Percentiles rank a stretch among this genome's conserved stretches.
These are phyloP conservation scores for Psilopogon haemacephalus DNA, from an alignment of 2,113 vertebrate genomes.

Conservation along the genomic window DNA sequence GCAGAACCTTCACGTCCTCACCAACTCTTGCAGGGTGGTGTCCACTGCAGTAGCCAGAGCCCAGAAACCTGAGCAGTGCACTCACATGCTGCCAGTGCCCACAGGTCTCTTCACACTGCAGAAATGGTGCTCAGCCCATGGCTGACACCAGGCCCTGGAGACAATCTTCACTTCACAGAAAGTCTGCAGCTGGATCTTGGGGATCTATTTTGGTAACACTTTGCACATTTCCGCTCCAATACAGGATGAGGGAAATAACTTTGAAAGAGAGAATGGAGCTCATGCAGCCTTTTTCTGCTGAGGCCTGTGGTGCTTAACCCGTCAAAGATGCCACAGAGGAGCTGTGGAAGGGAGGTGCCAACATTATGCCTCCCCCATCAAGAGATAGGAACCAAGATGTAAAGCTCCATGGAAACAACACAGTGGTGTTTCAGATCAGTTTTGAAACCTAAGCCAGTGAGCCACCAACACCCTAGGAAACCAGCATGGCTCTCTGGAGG, in stretches of 20 bases:
- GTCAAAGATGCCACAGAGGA: background rate
- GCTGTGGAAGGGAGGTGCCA: rapidly evolving
- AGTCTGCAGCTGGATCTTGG: background rate
- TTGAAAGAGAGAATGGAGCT: background rate
- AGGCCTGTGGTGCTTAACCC: background rate
- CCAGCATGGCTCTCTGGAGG: background rate
- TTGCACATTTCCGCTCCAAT: background rate
- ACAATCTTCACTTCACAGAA: background rate
- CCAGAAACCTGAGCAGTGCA: background rate
- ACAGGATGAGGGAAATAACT: background rate
- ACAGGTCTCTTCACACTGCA: rapidly evolving
- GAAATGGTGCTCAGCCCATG: rapidly evolving
- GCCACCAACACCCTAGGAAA: background rate
- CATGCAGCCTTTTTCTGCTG: background rate
- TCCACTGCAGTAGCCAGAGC: background rate
- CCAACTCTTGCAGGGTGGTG: background rate
- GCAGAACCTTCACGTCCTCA: background rate
- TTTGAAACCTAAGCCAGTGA: background rate
- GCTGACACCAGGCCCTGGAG: background rate
- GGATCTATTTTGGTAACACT: background rate
- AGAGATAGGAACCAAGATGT: background rate
- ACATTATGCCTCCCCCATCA: background rate
- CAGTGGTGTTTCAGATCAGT: background rate
- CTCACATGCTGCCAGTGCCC: rapidly evolving
- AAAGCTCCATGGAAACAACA: background rate